Conservation (phyloP, 1,140 invertebrate genomes). For the Diuraphis noxia region DNA sequence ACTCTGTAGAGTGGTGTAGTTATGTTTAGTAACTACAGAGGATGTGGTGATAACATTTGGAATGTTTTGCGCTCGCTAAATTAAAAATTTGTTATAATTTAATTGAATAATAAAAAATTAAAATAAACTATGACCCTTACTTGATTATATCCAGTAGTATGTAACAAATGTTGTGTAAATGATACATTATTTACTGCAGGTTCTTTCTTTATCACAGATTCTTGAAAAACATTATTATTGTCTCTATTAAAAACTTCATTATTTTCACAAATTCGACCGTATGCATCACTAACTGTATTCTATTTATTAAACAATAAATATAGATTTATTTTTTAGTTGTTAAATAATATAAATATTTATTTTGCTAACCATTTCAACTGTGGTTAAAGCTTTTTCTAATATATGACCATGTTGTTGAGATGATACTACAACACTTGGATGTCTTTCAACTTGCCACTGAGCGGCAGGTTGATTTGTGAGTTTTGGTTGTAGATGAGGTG, state of each 20-base stretch:
- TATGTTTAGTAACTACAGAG: slow-evolving; percentile 47
- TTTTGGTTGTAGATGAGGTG: slow-evolving; percentile 33
- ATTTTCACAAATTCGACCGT: slow-evolving; percentile 27
- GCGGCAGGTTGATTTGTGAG: background rate
- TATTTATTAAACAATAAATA: background rate
- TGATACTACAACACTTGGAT: slow-evolving; percentile 49
- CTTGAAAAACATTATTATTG: slow-evolving; percentile 40
- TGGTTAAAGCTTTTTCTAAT: slow-evolving; percentile 54
- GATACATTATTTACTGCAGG: background rate
- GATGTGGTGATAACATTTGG: slow-evolving; percentile 32
- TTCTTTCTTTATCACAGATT: slow-evolving; percentile 52
- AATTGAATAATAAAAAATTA: background rate
- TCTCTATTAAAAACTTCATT: slow-evolving; percentile 30
- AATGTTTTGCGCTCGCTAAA: slow-evolving; percentile 45
- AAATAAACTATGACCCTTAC: background rate
- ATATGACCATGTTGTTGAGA: slow-evolving; percentile 49
- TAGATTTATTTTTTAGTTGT: background rate
- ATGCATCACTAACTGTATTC: slow-evolving; percentile 31
- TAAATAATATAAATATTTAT: slow-evolving; percentile 3
- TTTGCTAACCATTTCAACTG: slow-evolving; percentile 32
- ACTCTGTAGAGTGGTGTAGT: slow-evolving; percentile 19
- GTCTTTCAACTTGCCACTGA: slow-evolving; percentile 51
- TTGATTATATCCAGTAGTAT: slow-evolving; percentile 40
- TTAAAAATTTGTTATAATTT: background rate
- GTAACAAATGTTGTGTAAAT: slow-evolving; percentile 30